Conservation (phyloP, 1,140 invertebrate species). For the Aphelenchoides besseyi region DNA sequence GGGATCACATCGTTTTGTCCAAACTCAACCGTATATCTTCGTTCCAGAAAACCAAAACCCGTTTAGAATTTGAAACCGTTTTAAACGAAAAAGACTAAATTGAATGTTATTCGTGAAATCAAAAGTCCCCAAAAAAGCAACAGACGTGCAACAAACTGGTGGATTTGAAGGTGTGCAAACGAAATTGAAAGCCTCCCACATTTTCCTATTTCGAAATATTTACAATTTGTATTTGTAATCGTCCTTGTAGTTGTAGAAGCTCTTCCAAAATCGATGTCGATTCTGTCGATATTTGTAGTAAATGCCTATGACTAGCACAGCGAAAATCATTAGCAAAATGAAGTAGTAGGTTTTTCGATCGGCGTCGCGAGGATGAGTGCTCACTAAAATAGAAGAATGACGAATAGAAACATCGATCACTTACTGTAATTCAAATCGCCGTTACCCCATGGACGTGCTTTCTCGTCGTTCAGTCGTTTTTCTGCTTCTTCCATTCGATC, state of each 20-base stretch:
- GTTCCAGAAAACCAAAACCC: not conserved
- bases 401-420: not conserved
- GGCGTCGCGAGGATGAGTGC: not conserved
- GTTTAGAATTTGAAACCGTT: not conserved
- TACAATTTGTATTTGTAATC: slow-evolving; percentile 60
- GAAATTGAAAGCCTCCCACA: too few relatives aligned
- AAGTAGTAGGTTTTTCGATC: slow-evolving; percentile 42
- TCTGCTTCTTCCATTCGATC: slow-evolving; percentile 48
- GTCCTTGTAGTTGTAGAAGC: slow-evolving; percentile 61
- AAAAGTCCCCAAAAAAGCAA: not conserved
- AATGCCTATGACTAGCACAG: slow-evolving; percentile 31
- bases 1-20: slow-evolving; percentile 1
- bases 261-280: slow-evolving; percentile 59
- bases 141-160: not conserved
- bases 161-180: too few relatives aligned
- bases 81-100: not conserved
- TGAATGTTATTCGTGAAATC: not conserved
- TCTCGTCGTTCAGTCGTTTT: slow-evolving; percentile 31
- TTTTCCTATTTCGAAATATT: not conserved
- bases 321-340: slow-evolving; percentile 48
- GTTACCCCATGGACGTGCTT: slow-evolving; percentile 4
- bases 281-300: slow-evolving; percentile 58
- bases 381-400: slow-evolving; percentile 10
- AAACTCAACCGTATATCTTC: too few relatives aligned
- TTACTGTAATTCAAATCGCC: not conserved